phyloP scores from a whole-genome alignment of 2,797 vertebrate genomes.

The Enteromius viviparus region DNA sequence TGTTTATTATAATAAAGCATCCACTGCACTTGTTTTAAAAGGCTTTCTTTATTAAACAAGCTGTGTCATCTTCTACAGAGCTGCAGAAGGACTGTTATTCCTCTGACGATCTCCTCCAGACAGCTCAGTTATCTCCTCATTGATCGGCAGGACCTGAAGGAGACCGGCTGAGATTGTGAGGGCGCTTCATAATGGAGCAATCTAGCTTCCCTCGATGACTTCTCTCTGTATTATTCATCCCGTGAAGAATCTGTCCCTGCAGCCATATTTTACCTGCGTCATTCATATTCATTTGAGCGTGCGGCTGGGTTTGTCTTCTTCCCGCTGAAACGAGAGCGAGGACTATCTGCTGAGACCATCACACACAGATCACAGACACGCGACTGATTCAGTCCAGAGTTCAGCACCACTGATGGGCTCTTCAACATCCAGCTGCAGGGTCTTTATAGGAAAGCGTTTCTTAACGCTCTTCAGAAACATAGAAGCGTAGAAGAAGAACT shows the following conservation, averaged over 20 bases:
- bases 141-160: conserved; percentile 49
- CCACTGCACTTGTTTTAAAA: not conserved
- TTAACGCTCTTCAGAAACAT: not conserved
- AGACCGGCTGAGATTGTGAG: conserved; percentile 40
- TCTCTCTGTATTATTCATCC: conserved; percentile 54
- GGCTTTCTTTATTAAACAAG: not conserved
- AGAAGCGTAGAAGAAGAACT: no score
- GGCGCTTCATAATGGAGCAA: conserved; percentile 58
- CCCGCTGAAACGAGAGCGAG: not conserved
- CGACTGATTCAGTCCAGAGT: not conserved
- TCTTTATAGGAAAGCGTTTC: not conserved
- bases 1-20: not conserved
- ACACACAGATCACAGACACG: not conserved
- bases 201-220: conserved; percentile 53
- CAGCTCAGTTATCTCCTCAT: conserved; percentile 65
- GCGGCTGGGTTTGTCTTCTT: conserved; percentile 46
- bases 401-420: not conserved
- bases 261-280: conserved; percentile 58
- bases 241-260: conserved; percentile 39
- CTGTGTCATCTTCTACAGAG: conserved; percentile 20
- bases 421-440: not conserved
- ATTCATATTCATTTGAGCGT: conserved; percentile 60
- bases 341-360: not conserved
- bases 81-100: conserved; percentile 53
- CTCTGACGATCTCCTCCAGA: conserved; percentile 53